Evolutionary conservation across 1,140 invertebrate species (phyloP).

Genomic region (Brachionus rubens): DNA sequence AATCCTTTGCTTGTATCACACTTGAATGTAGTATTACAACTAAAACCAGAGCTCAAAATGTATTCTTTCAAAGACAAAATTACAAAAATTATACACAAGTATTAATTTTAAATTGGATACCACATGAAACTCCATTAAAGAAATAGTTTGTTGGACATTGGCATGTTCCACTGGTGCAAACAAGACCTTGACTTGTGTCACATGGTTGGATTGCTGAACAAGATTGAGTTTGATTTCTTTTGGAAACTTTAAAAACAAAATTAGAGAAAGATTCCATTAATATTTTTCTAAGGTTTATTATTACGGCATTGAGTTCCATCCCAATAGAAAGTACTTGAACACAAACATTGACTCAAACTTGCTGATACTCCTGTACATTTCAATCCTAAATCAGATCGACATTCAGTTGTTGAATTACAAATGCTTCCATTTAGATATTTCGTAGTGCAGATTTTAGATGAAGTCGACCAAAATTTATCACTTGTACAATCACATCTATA

Average conservation of each 20-base stretch:
- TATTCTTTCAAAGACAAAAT: background rate
- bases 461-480: background rate
- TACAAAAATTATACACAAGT: background rate
- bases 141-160: constrained; percentile 6
- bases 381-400: background rate
- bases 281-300: no score
- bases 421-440: background rate
- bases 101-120: background rate
- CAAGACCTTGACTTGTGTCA: background rate
- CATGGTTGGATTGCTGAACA: background rate
- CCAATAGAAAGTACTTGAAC: background rate
- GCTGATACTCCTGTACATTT: background rate
- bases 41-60: background rate
- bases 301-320: background rate
- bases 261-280: background rate
- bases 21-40: background rate
- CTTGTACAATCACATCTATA: constrained; percentile 2
- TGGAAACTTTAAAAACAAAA: constrained; percentile 1
- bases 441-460: background rate
- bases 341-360: no score
- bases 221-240: background rate
- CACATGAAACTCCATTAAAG: background rate
- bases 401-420: background rate
- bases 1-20: background rate
- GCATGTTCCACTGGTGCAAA: background rate